Percentiles rank a stretch among this genome's conserved stretches.
phyloP scores from a whole-genome alignment of 2,888 invertebrate species.

The Siphlonurus alternatus region DNA sequence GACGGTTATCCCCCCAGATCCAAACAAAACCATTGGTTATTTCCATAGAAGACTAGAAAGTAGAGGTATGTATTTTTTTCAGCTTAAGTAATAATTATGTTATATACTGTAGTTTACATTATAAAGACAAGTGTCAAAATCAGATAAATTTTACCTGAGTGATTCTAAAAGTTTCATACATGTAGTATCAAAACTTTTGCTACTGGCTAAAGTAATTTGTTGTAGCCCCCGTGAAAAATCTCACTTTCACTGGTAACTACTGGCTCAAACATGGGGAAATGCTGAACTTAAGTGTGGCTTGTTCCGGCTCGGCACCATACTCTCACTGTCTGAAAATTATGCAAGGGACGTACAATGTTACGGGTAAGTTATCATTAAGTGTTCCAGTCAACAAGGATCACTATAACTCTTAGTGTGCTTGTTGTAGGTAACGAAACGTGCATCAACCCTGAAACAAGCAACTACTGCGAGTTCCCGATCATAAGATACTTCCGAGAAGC shows the following conservation, averaged over 20 bases:
- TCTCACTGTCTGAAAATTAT: constrained; percentile 49
- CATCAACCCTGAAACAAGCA: constrained; percentile 17
- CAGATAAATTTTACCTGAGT: no score
- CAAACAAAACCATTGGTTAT: constrained; percentile 53
- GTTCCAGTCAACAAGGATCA: neutral
- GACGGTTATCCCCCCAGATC: constrained; percentile 42
- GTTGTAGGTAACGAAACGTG: constrained; percentile 42
- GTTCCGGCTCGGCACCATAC: constrained; percentile 58
- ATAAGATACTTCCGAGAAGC: constrained; percentile 50
- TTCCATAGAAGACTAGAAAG: constrained; percentile 45
- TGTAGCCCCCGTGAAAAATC: constrained; percentile 49
- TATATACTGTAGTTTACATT: neutral
- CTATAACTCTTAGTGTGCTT: neutral
- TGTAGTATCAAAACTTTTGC: no score
- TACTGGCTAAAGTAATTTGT: constrained; percentile 1
- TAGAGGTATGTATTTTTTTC: constrained; percentile 38
- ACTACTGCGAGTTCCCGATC: constrained; percentile 41
- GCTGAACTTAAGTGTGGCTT: constrained; percentile 44
- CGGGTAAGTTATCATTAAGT: constrained; percentile 15
- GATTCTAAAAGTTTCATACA: no score
- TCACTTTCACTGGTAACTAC: constrained; percentile 54
- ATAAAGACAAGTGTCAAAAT: no score
- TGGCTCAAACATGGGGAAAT: constrained; percentile 74
- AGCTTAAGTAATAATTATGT: neutral
- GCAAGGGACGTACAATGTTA: constrained; percentile 32